Percentiles rank a stretch among this genome's conserved stretches.
phyloP scores from a whole-genome alignment of 2,888 invertebrate genomes.

The Nipponacmea schrenckii region DNA sequence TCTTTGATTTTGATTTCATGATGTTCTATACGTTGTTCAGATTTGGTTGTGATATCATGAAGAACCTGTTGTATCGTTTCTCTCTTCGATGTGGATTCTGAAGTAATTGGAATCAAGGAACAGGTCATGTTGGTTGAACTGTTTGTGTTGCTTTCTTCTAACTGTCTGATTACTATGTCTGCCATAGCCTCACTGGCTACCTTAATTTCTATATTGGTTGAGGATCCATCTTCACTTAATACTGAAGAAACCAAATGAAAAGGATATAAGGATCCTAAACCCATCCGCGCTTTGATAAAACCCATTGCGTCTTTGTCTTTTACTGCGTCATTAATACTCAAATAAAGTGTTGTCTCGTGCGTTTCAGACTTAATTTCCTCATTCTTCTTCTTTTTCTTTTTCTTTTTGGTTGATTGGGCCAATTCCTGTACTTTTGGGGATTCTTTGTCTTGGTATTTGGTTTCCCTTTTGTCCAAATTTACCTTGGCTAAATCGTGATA shows the following conservation, averaged over 20 bases:
- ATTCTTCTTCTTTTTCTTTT: neutral
- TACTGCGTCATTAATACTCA: neutral
- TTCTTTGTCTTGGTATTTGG: neutral
- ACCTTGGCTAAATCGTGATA: neutral
- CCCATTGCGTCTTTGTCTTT: neutral
- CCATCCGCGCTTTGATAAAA: neutral
- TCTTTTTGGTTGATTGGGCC: neutral
- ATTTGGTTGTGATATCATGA: neutral
- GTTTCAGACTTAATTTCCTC: neutral
- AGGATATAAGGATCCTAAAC: neutral
- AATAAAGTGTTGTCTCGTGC: neutral
- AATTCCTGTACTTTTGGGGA: neutral
- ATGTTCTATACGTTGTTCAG: neutral
- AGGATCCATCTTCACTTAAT: neutral
- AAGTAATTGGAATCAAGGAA: neutral
- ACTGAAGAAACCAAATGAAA: neutral
- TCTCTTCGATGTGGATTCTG: constrained; percentile 6
- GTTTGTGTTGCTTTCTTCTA: constrained; percentile 9
- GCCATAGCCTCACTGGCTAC: constrained; percentile 7
- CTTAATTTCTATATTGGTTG: neutral
- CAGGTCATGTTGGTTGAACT: constrained; percentile 1
- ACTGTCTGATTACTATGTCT: neutral
- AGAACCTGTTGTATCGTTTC: neutral
- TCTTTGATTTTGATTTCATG: constrained; percentile 19
- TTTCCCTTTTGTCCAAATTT: neutral